Conservation (phyloP, 37 sponge, comb jelly and placozoan species). For the Oopsacas minuta region DNA sequence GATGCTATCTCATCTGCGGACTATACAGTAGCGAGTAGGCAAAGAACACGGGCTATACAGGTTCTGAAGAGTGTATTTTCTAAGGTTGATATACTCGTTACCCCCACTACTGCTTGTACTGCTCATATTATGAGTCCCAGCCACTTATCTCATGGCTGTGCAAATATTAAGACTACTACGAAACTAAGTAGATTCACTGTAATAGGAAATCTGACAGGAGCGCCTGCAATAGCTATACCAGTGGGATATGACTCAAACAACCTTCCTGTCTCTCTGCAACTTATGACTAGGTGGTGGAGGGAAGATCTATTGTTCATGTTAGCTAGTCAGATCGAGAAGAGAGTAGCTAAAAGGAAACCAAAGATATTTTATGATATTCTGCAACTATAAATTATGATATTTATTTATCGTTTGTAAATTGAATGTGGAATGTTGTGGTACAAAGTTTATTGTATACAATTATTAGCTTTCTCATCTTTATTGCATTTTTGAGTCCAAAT, state of each 20-base stretch:
- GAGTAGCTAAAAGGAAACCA: constrained; percentile 25
- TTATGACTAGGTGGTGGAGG: constrained; percentile 73
- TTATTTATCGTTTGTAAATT: no score
- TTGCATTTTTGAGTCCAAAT: no score
- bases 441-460: no score
- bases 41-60: constrained; percentile 45
- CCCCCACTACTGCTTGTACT: constrained; percentile 39
- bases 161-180: constrained; percentile 16
- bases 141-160: constrained; percentile 24
- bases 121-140: constrained; percentile 28
- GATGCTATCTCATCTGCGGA: not conserved
- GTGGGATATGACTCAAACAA: constrained; percentile 37
- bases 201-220: constrained; percentile 51
- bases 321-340: constrained; percentile 51
- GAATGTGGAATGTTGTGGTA: no score
- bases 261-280: constrained; percentile 69
- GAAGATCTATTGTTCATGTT: constrained; percentile 52
- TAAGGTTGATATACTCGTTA: constrained; percentile 30
- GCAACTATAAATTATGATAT: not conserved
- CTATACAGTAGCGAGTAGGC: constrained; percentile 36
- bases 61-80: constrained; percentile 21
- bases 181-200: constrained; percentile 33
- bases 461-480: no score
- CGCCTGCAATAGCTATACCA: constrained; percentile 48
- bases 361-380: constrained; percentile 27